These are phyloP conservation scores for Chloroceryle inda DNA, from an alignment of 2,797 vertebrate species.

Conservation along the genomic window DNA sequence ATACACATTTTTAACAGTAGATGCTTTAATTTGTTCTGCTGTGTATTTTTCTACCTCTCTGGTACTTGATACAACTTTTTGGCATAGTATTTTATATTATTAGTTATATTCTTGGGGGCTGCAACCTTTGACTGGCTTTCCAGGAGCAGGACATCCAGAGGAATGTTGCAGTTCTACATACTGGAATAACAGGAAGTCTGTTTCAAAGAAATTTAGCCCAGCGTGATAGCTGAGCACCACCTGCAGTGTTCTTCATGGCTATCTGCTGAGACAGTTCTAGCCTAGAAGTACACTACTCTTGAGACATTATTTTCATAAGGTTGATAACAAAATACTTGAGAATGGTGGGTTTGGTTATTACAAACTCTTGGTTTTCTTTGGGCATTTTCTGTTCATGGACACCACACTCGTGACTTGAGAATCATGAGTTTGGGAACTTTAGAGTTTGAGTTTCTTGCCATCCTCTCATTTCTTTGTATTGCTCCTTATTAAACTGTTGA, in stretches of 20 bases:
- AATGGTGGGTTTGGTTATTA: neutral
- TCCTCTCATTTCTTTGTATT: neutral
- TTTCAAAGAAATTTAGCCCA: neutral
- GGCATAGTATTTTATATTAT: neutral
- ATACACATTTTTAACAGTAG: neutral
- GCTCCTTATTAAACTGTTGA: neutral
- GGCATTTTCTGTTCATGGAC: neutral
- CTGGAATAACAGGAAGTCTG: neutral
- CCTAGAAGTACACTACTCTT: neutral
- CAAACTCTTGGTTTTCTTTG: neutral
- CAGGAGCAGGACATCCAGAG: neutral
- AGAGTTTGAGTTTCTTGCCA: neutral
- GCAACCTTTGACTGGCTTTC: neutral
- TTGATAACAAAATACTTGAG: neutral
- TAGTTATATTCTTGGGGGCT: neutral
- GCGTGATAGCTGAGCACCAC: neutral
- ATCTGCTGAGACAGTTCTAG: neutral
- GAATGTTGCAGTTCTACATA: neutral
- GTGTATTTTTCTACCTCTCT: neutral
- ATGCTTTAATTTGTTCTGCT: neutral
- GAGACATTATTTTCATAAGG: neutral
- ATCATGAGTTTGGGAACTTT: neutral
- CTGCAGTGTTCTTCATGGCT: neutral
- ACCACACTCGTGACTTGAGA: neutral
- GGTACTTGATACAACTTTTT: neutral